Evolutionary conservation across 2,888 invertebrate species (phyloP), one percentile per base, ranked within the genome.

Genomic region (Cosmorhoe ocellata): DNA sequence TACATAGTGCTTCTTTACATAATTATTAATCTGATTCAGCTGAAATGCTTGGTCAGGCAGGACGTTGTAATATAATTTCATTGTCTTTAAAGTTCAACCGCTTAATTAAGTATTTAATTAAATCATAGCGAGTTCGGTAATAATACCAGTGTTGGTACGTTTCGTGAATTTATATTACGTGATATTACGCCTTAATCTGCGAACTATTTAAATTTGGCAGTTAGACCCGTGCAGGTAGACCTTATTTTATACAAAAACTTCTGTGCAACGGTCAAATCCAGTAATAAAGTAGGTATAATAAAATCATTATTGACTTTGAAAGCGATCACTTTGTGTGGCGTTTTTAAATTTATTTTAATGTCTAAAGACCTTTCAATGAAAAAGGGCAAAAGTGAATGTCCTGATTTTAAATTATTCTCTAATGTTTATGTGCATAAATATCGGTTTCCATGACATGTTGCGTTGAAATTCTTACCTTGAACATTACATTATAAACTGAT

Each of bases 21-120:
- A 33, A 18, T 32, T 9, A 13, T 13, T 13, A 22, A 34, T 34
- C 5, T 18, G 18, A 34, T 18, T 22, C 18, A 34, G 18, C 34
- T 34, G 10, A 18, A 18, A 18, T 18, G 18, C 4, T n/a, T 34
- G 32, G 8, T 8, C 28, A 10, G 18, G 14, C 10, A 22, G 26
- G 10, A 37, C 31, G 31, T 45, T 38, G 31, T 37, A 34, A 41
- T 33, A 33, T 24, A 24, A 8, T 26, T 45, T 38, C 32, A 32
- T 32, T 32, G 26, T 32, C 14, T 38, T 27, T 7, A 2, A 26
- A 38, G 45, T 45, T 45, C 32, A 31, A 38, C 32, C 30, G 12
- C 22, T 22, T 37, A 18, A 18, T 38, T 26, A 26, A 9, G 14
- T 4, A 18, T 18, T 18, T 18, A n/a, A 38, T 38, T 22, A 31